Evolutionary conservation across 2,113 vertebrate species (phyloP).

Genomic region (Uropsilus gracilis): DNA sequence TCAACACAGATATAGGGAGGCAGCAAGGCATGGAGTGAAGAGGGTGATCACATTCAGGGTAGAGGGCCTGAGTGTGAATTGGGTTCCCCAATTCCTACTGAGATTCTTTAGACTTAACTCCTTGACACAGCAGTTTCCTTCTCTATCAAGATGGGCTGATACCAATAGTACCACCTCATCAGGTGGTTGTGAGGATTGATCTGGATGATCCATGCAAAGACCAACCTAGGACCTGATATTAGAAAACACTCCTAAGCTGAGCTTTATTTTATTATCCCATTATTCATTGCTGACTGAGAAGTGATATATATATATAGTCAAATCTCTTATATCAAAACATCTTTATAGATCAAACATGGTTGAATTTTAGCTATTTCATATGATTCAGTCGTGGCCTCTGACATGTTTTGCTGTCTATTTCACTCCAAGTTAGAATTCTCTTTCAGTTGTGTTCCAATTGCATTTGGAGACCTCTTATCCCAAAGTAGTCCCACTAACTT

Average conservation of each 20-base stretch:
- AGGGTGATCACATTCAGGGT: not conserved
- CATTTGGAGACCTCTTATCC: not conserved
- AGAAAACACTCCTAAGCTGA: not conserved
- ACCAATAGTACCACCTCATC: not conserved
- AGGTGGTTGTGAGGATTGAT: not conserved
- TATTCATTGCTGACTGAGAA: not conserved
- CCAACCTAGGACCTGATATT: too few species aligned
- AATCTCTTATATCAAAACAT: not conserved
- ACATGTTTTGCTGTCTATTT: not conserved
- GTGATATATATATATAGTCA: not conserved
- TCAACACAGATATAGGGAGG: not conserved
- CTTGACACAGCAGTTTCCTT: not conserved
- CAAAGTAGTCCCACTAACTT: not conserved
- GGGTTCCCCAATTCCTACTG: not conserved
- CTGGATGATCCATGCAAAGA: too few species aligned
- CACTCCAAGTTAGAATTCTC: not conserved
- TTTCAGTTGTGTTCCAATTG: not conserved
- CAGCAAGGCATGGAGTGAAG: not conserved
- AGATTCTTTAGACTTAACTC: not conserved
- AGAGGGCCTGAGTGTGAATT: not conserved
- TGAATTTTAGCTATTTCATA: not conserved
- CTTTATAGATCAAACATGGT: not conserved
- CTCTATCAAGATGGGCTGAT: not conserved
- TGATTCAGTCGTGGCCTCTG: not conserved
- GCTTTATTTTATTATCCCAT: not conserved